A percentile compares a stretch with the other conserved stretches of the same genome.
phyloP scores from a whole-genome alignment of 2,888 invertebrate species.

The Habrosyne pyritoides region DNA sequence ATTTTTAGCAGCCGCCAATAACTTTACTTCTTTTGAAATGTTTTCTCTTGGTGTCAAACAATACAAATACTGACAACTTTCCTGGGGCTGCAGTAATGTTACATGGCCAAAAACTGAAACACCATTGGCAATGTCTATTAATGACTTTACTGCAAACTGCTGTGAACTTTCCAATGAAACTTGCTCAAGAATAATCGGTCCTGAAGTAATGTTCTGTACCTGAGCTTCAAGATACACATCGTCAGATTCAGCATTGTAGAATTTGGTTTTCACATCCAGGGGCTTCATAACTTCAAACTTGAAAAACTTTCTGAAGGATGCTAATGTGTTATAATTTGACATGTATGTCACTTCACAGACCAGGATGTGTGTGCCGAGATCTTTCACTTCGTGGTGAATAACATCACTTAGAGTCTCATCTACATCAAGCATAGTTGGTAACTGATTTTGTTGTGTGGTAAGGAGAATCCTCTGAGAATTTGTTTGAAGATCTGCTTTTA shows the following conservation, averaged over 20 bases:
- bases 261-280: slow-evolving; percentile 98
- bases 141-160: slow-evolving; percentile 91
- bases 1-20: slow-evolving; percentile 91
- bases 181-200: slow-evolving; percentile 96
- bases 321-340: slow-evolving; percentile 88
- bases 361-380: slow-evolving; percentile 98
- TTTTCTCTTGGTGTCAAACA: slow-evolving; percentile 92
- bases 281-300: slow-evolving; percentile 99
- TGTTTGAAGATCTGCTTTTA: slow-evolving; percentile 97
- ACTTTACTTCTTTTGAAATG: slow-evolving; percentile 89
- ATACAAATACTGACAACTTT: slow-evolving; percentile 97
- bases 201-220: slow-evolving; percentile 96
- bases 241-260: slow-evolving; percentile 96
- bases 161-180: slow-evolving; percentile 96
- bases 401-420: slow-evolving; percentile 96
- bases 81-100: slow-evolving; percentile 93
- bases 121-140: slow-evolving; percentile 87
- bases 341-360: slow-evolving; percentile 98
- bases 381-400: slow-evolving; percentile 99
- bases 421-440: slow-evolving; percentile 85
- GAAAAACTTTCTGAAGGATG: slow-evolving; percentile 97
- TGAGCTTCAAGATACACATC: slow-evolving; percentile 89
- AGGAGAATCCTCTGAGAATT: slow-evolving; percentile 93
- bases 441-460: slow-evolving; percentile 87
- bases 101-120: slow-evolving; percentile 91